These are phyloP conservation scores for Phaenicophaeus curvirostris DNA, from an alignment of 2,797 vertebrate genomes.

Conservation along the genomic window DNA sequence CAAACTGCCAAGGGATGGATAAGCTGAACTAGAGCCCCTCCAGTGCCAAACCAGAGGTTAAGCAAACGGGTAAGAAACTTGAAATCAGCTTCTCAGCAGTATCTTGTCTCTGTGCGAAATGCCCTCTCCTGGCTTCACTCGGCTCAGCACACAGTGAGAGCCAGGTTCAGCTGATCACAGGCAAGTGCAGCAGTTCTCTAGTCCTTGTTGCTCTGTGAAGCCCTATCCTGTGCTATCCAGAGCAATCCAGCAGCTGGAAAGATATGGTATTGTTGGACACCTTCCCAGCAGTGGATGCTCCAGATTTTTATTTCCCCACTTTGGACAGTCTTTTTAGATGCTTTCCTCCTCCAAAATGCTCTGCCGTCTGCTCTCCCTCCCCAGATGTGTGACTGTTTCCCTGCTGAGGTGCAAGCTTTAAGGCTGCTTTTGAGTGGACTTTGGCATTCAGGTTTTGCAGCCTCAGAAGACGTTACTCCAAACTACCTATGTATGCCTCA, in stretches of 20 bases:
- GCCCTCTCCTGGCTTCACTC: background rate
- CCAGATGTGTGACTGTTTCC: background rate
- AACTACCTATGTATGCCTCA: background rate
- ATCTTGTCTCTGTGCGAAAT: background rate
- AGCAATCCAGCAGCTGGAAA: background rate
- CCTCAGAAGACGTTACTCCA: background rate
- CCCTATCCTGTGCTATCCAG: background rate
- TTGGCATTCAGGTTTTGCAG: background rate
- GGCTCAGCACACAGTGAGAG: background rate
- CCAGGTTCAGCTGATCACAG: background rate
- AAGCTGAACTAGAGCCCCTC: background rate
- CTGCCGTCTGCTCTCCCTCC: background rate
- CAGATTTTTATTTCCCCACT: background rate
- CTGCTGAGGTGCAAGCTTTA: background rate
- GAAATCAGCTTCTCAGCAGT: background rate
- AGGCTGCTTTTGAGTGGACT: background rate
- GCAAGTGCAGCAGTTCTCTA: background rate
- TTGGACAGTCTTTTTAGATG: background rate
- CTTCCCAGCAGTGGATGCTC: background rate
- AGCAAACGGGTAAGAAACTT: background rate
- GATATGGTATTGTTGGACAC: fast-evolving
- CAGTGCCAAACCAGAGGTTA: background rate
- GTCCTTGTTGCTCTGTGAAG: background rate
- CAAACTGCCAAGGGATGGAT: background rate
- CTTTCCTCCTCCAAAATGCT: background rate